Evolutionary conservation across 2,113 vertebrate species (phyloP), one percentile per base, ranked within the genome.

Genomic region (Rynchops niger): DNA sequence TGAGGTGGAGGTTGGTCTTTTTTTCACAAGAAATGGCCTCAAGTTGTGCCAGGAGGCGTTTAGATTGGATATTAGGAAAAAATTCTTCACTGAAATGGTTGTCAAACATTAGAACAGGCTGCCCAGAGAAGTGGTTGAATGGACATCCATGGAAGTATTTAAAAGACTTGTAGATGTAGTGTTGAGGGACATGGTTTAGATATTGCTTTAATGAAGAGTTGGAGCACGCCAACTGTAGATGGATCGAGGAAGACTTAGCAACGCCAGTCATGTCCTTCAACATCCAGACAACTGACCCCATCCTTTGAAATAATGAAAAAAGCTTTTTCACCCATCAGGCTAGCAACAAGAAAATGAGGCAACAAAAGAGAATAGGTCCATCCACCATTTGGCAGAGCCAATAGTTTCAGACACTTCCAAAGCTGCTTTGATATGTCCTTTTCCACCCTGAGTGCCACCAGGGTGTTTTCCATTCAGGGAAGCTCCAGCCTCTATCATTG

Each of bases 171-270:
- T 21, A 65, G 62, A 65, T 21, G 8, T 30, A 65, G 18, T 20
- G 27, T 18, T 42, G 38, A 65, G 38, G 27, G 38, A 65, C 27
- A 3, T 42, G 38, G 38, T 30, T 65, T 65, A 42, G 17, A 42
- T 45, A 7, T 49, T 65, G 9, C 12, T 84, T 56, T 45, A 26
- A 15, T 76, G 52, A 92, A 65, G 5, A 17, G 3, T 65, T 62
- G 34, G 32, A 86, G 42, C 9, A 50, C 2, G 1, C 5, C 30
- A 80, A 2, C 30, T 78, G 36, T 1, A 0, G 62, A 38, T 38
- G 45, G 22, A 21, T 3, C 55, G 55, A 71, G 6, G 36, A 50
- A 81, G 15, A 53, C 5, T 53, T 69, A 40, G 25, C 36, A 61
- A 49, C 7, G 20, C 19, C 23, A 25, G 5, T 43, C 7, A 40